Conservation (phyloP, 2,888 invertebrate species). For the Drosophila greeni region DNA sequence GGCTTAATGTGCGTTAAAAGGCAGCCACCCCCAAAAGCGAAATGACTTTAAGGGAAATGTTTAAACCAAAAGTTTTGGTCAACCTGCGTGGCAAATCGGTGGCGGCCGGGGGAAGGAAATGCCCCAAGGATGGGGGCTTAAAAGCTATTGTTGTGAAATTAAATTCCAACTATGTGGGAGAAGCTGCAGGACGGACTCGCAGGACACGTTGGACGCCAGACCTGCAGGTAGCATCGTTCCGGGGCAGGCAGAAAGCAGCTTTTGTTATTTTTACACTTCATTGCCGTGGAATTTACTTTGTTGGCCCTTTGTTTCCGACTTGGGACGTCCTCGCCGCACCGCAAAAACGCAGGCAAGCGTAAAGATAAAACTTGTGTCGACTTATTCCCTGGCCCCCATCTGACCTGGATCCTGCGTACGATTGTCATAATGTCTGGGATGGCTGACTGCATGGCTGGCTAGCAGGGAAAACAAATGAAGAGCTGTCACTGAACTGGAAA, state of each 20-base stretch:
- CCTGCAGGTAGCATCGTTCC: slow-evolving; percentile 18
- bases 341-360: slow-evolving; percentile 66
- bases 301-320: slow-evolving; percentile 65
- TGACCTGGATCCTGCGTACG: slow-evolving; percentile 37
- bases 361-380: slow-evolving; percentile 71
- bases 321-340: slow-evolving; percentile 37
- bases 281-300: slow-evolving; percentile 72
- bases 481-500: slow-evolving; percentile 62
- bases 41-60: slow-evolving; percentile 69
- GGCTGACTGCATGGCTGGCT: slow-evolving; percentile 12
- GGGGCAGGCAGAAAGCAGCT: slow-evolving; percentile 52
- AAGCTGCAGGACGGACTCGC: slow-evolving; percentile 26
- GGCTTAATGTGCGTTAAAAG: slow-evolving; percentile 72
- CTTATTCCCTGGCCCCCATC: slow-evolving; percentile 46
- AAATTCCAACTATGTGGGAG: slow-evolving; percentile 65
- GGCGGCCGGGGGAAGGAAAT: not conserved
- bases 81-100: slow-evolving; percentile 29
- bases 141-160: slow-evolving; percentile 68
- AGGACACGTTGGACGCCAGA: not conserved
- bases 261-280: slow-evolving; percentile 73
- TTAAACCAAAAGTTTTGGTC: slow-evolving; percentile 70
- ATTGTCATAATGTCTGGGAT: slow-evolving; percentile 58
- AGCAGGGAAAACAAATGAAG: slow-evolving; percentile 55
- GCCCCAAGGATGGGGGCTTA: slow-evolving; percentile 2
- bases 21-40: slow-evolving; percentile 30